Evolutionary conservation across 2,888 invertebrate genomes (phyloP).

Genomic region (Nineta flava): DNA sequence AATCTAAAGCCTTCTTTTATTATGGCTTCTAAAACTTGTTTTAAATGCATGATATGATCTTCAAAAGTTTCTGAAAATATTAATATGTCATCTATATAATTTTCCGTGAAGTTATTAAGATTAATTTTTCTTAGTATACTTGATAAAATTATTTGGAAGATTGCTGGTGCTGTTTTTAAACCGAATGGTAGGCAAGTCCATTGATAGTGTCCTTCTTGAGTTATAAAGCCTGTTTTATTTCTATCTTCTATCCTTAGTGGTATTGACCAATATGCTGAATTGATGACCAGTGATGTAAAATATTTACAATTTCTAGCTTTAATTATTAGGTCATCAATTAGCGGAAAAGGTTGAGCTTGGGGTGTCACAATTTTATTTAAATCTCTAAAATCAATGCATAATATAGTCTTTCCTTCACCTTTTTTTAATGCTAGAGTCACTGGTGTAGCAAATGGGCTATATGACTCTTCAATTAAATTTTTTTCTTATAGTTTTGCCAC

Average conservation of each 20-base stretch:
- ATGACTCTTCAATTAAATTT: conserved; percentile 14
- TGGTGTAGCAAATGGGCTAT: conserved; percentile 15
- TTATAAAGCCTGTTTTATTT: too few species aligned
- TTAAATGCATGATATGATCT: conserved; percentile 12
- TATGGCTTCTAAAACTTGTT: conserved; percentile 7
- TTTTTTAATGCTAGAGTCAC: conserved; percentile 10
- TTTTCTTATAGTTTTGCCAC: conserved; percentile 12
- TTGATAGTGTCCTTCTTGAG: too few species aligned
- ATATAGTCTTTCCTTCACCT: conserved; percentile 16
- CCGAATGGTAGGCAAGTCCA: too few species aligned
- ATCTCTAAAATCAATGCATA: conserved; percentile 19
- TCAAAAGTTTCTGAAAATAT: conserved; percentile 13
- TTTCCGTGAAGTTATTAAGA: conserved; percentile 10
- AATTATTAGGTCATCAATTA: conserved; percentile 19
- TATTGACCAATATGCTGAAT: conserved; percentile 18
- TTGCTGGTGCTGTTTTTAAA: conserved; percentile 13
- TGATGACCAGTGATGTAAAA: conserved; percentile 20
- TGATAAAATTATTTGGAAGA: conserved; percentile 10
- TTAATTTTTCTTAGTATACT: conserved; percentile 11
- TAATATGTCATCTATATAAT: too few species aligned
- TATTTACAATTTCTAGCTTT: conserved; percentile 19
- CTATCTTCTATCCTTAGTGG: conserved; percentile 18
- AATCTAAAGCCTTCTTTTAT: too few species aligned
- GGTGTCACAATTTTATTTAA: conserved; percentile 19
- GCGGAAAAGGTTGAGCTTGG: conserved; percentile 19